Percentiles rank a stretch among this genome's conserved stretches.
phyloP scores from a whole-genome alignment of 2,888 invertebrate species.

The Papilio protenor region DNA sequence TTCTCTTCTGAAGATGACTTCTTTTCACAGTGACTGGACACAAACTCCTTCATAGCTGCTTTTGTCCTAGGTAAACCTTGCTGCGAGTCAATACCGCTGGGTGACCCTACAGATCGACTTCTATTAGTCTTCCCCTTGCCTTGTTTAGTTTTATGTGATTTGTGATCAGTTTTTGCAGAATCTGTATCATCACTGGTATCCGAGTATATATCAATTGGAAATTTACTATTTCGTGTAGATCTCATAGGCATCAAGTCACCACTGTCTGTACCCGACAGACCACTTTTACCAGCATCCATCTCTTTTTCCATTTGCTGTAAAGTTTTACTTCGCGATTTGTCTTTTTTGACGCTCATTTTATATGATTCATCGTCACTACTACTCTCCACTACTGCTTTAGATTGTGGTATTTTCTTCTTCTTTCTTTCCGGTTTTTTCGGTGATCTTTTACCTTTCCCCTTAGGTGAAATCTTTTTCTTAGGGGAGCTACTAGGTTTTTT shows the following conservation, averaged over 20 bases:
- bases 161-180: constrained; percentile 69
- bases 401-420: constrained; percentile 78
- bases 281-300: constrained; percentile 82
- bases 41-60: constrained; percentile 93
- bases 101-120: constrained; percentile 84
- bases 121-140: constrained; percentile 83
- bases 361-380: constrained; percentile 86
- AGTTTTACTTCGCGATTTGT: constrained; percentile 84
- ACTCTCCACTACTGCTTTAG: constrained; percentile 82
- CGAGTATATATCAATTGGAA: constrained; percentile 91
- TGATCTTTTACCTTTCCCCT: constrained; percentile 72
- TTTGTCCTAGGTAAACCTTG: constrained; percentile 90
- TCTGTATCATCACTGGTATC: constrained; percentile 88
- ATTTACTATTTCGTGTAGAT: constrained; percentile 82
- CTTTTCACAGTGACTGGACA: constrained; percentile 78
- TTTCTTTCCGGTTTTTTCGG: constrained; percentile 78
- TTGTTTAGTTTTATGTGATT: constrained; percentile 71
- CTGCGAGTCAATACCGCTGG: constrained; percentile 88
- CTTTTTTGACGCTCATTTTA: constrained; percentile 71
- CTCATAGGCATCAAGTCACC: constrained; percentile 90
- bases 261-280: constrained; percentile 89
- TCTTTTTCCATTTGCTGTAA: constrained; percentile 90
- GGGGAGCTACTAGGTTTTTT: constrained; percentile 74
- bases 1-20: constrained; percentile 64
- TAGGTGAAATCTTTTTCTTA: constrained; percentile 80